Evolutionary conservation across 2,888 invertebrate genomes (phyloP).

Genomic region (Lasioglossum vierecki): DNA sequence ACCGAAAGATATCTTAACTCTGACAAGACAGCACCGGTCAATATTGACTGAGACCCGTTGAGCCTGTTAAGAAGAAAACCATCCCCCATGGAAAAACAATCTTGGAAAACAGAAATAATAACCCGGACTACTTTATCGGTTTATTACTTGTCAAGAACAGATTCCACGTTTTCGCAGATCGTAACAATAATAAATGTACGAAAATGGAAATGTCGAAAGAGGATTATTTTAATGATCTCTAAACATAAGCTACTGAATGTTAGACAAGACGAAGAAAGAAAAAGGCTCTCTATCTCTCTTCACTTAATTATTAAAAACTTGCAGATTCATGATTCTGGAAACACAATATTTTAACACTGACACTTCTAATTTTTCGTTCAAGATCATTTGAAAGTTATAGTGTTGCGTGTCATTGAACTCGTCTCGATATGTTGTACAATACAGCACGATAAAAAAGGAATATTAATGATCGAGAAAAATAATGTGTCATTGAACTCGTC

Average conservation of each 20-base stretch:
- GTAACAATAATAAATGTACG: background rate
- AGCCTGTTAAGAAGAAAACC: background rate
- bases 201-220: background rate
- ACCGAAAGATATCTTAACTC: background rate
- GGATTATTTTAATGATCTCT: background rate
- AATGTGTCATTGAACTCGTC: background rate
- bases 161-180: background rate
- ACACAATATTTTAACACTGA: background rate
- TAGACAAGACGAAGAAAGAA: background rate
- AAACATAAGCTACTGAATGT: background rate
- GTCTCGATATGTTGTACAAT: background rate
- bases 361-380: too few species aligned
- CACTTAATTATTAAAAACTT: too few species aligned
- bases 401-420: background rate
- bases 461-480: background rate
- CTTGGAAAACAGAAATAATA: background rate
- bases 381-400: background rate
- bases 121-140: background rate
- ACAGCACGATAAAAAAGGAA: background rate
- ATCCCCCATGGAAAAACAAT: background rate
- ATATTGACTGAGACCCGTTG: background rate
- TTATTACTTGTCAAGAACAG: background rate
- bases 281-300: background rate
- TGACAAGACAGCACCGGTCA: background rate
- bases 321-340: background rate